phyloP scores from a whole-genome alignment of 2,888 invertebrate species.

The Paralinhomoeus sp. region DNA sequence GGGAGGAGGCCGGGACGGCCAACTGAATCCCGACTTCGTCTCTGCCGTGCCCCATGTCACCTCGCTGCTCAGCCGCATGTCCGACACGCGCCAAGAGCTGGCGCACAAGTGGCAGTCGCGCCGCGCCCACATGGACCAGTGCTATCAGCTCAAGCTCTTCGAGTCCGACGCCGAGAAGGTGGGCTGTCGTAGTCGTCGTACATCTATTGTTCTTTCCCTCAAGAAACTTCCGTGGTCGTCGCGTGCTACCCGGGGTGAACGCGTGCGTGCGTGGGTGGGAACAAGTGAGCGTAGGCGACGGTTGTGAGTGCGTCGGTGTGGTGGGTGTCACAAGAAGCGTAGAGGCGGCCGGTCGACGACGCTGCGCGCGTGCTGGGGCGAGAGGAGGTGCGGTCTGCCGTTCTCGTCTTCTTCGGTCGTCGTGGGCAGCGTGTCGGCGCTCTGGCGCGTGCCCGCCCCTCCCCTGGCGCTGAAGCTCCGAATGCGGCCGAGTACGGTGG shows the following conservation, averaged over 20 bases:
- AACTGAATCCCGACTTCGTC: conserved; percentile 39
- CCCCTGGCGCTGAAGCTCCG: background rate
- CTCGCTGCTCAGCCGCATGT: conserved; percentile 48
- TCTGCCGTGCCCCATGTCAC: conserved; percentile 26
- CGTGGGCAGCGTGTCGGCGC: background rate
- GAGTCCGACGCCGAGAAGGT: conserved; percentile 93
- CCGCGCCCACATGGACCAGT: conserved; percentile 76
- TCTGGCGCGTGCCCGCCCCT: background rate
- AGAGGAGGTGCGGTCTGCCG: background rate
- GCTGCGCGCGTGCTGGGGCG: background rate
- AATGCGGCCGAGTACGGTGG: background rate
- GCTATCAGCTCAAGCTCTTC: conserved; percentile 76
- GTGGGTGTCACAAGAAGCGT: too few relatives aligned
- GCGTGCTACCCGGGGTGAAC: background rate
- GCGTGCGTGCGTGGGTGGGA: too few relatives aligned
- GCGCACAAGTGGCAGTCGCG: conserved; percentile 82
- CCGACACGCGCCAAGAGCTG: conserved; percentile 45
- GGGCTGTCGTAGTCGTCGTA: conserved; percentile 1
- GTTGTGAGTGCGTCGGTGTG: too few relatives aligned
- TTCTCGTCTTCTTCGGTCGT: background rate
- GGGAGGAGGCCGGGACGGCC: background rate
- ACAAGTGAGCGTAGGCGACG: too few relatives aligned
- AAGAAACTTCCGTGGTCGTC: background rate
- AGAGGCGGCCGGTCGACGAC: too few relatives aligned
- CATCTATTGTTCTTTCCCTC: background rate